phyloP scores from a whole-genome alignment of 2,113 vertebrate species.

The Leucoraja erinaceus region DNA sequence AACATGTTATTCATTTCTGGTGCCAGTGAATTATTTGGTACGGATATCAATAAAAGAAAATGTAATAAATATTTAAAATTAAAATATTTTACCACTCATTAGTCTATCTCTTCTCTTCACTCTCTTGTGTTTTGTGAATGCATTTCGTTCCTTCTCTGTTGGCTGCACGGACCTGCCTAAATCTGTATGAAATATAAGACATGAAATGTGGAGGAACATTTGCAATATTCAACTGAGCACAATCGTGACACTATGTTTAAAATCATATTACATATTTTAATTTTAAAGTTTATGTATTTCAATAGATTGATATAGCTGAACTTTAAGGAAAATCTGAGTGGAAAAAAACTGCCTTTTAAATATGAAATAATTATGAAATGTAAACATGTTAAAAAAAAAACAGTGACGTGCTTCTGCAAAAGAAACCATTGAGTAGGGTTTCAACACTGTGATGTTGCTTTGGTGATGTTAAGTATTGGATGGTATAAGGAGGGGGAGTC shows the following conservation, averaged over 20 bases:
- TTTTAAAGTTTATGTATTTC: not conserved
- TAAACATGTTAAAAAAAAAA: not conserved
- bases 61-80: not conserved
- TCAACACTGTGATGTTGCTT: not conserved
- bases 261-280: too few relatives aligned
- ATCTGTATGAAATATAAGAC: conserved; percentile 57
- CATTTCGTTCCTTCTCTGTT: not conserved
- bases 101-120: conserved; percentile 67
- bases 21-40: not conserved
- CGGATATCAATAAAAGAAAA: not conserved
- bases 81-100: conserved; percentile 52
- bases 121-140: conserved; percentile 47
- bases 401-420: not conserved
- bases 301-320: not conserved
- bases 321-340: not conserved
- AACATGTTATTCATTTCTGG: not conserved
- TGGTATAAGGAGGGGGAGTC: not conserved
- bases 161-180: conserved; percentile 51
- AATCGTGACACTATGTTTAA: not conserved
- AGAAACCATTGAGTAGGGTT: not conserved
- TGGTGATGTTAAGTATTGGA: not conserved
- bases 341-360: not conserved
- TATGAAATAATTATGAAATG: not conserved
- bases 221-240: conserved; percentile 44
- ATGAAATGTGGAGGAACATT: conserved; percentile 47